A percentile compares a stretch with the other conserved stretches of the same genome.
Evolutionary conservation across 92 coral and sea anemone genomes (phyloP).

Genomic region (Epizoanthus fatuus): DNA sequence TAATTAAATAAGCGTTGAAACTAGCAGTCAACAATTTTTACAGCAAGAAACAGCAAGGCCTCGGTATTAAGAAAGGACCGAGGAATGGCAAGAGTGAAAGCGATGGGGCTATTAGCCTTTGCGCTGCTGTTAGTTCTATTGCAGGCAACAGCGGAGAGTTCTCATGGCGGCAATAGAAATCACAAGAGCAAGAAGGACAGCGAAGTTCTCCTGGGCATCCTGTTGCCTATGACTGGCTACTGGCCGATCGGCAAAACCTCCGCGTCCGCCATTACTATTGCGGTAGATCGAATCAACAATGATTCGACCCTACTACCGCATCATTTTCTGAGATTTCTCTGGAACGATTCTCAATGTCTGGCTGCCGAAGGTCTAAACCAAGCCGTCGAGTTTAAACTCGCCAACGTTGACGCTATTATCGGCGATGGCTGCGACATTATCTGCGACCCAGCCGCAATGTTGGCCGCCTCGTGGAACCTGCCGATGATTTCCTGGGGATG

Average conservation of each 20-base stretch:
- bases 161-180: background rate
- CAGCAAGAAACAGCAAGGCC: no score
- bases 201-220: conserved; percentile 77
- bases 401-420: conserved; percentile 86
- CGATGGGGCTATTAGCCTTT: background rate
- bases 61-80: no score
- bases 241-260: conserved; percentile 94
- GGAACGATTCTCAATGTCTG: conserved; percentile 87
- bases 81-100: no score
- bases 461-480: conserved; percentile 90
- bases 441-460: conserved; percentile 85
- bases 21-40: no score
- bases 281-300: conserved; percentile 82
- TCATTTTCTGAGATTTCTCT: conserved; percentile 80
- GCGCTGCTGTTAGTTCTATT: background rate
- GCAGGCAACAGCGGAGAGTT: background rate
- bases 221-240: conserved; percentile 90
- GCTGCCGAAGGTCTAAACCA: conserved; percentile 90
- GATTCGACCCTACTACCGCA: conserved; percentile 75
- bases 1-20: no score
- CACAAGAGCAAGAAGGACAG: background rate
- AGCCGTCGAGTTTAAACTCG: conserved; percentile 85
- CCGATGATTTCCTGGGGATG: conserved; percentile 96
- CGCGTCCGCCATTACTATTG: conserved; percentile 90
- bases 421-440: conserved; percentile 89